Evolutionary conservation across 2,113 vertebrate genomes (phyloP).

Genomic region (Oncorhynchus masou): DNA sequence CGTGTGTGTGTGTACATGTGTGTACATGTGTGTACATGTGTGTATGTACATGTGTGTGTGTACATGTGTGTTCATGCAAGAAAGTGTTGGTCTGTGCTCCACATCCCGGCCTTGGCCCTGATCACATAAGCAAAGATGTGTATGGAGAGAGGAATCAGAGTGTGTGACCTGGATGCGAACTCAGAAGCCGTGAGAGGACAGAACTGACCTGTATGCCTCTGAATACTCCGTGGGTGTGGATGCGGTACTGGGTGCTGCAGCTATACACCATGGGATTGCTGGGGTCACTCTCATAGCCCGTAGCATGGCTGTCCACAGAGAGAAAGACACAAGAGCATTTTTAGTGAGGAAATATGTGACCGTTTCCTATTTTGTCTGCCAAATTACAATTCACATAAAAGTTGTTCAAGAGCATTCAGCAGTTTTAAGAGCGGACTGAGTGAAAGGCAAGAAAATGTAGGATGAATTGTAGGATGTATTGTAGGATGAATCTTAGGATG

Average conservation of each 20-base stretch:
- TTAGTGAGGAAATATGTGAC: background rate
- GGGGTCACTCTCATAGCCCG: conserved; percentile 93
- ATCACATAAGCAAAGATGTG: background rate
- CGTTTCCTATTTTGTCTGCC: background rate
- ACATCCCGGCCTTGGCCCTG: conserved; percentile 39
- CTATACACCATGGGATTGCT: conserved; percentile 89
- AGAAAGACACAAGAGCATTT: background rate
- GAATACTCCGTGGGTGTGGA: conserved; percentile 96
- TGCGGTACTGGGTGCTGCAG: conserved; percentile 95
- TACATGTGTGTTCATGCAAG: background rate
- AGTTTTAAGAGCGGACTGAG: background rate
- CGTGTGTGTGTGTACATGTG: background rate
- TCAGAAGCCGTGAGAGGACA: background rate
- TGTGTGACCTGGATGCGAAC: conserved; percentile 14
- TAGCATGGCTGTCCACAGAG: conserved; percentile 76
- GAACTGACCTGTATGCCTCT: conserved; percentile 90
- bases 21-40: no score
- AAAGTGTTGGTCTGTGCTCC: background rate
- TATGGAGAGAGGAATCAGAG: conserved; percentile 3
- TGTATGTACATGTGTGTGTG: no score
- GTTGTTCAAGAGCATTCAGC: background rate
- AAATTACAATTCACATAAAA: background rate
- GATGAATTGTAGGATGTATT: background rate
- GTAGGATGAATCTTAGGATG: no score
- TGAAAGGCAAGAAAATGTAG: background rate